phyloP scores from a whole-genome alignment of 2,797 vertebrate genomes.

The Pangasius djambal region DNA sequence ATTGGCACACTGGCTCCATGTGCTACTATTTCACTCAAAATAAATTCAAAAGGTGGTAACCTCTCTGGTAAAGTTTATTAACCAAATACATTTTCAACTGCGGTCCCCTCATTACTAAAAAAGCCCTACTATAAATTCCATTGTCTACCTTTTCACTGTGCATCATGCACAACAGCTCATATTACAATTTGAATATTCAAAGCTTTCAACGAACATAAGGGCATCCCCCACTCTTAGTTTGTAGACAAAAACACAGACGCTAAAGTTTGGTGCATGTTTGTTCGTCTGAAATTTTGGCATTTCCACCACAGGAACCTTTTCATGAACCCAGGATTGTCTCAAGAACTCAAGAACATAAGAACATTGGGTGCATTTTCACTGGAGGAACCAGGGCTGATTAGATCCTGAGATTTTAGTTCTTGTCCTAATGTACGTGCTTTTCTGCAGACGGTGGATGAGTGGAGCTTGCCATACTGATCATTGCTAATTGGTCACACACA shows the following conservation, averaged over 20 bases:
- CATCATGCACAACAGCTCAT: neutral
- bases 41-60: neutral
- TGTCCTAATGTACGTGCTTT: neutral
- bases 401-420: neutral
- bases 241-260: neutral
- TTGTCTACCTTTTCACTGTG: neutral
- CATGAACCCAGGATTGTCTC: neutral
- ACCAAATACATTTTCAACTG: neutral
- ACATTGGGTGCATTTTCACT: neutral
- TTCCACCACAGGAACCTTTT: neutral
- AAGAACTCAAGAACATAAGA: neutral
- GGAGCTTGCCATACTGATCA: neutral
- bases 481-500: neutral
- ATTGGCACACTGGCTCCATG: neutral
- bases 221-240: too few relatives aligned
- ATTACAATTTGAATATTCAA: conserved; percentile 39
- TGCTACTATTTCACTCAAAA: neutral
- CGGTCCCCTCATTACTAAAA: neutral
- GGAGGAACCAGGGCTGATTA: neutral
- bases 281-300: neutral
- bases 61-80: neutral
- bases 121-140: neutral
- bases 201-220: conserved; percentile 11
- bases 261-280: neutral
- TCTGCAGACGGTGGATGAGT: neutral